Evolutionary conservation across 2,113 vertebrate species (phyloP), one percentile per base, ranked within the genome.

Genomic region (Cairina moschata): DNA sequence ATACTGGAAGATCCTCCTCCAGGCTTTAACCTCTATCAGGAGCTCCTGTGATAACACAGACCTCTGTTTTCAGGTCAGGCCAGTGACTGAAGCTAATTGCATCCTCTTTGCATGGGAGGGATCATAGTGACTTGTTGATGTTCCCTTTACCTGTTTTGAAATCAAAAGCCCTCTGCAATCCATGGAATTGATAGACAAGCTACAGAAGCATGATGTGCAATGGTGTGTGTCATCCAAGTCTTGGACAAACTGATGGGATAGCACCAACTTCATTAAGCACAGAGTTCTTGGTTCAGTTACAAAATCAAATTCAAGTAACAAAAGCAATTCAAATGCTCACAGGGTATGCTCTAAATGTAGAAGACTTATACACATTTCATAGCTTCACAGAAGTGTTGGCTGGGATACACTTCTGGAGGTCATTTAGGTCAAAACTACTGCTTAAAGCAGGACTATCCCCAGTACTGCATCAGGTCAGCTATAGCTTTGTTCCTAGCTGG

Each of bases 121-220:
- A 52, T 42, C 36, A 6, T 59, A 80, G 58, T 79, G 62, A 76
- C 36, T 77, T 94, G 52, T 77, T 96, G 93, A 83, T 83, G 71
- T 91, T 82, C 67, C 55, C 63, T 91, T 96, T 86, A 77, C 31
- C 25, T 85, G 3, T 96, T 96, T 88, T 67, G 91, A 93, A 96
- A 94, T 86, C 65, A 91, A 80, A 88, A 90, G 63, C 36, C 13
- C 28, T 96, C 82, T 96, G 63, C 50, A 96, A 91, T 76, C 44
- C 62, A 34, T n/a, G n/a, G 90, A 78, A 88, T 32, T 28, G 63
- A 59, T 21, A 82, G 20, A 20, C 28, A 58, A 84, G 40, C 36
- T 82, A 36, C 26, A 62, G 22, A 87, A 79, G 18, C 16, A 55
- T 29, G 13, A 65, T 42, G 36, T 68, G n/a, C 44, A 72, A 73